phyloP scores from a whole-genome alignment of 2,113 vertebrate species.

The Oreochromis niloticus region DNA sequence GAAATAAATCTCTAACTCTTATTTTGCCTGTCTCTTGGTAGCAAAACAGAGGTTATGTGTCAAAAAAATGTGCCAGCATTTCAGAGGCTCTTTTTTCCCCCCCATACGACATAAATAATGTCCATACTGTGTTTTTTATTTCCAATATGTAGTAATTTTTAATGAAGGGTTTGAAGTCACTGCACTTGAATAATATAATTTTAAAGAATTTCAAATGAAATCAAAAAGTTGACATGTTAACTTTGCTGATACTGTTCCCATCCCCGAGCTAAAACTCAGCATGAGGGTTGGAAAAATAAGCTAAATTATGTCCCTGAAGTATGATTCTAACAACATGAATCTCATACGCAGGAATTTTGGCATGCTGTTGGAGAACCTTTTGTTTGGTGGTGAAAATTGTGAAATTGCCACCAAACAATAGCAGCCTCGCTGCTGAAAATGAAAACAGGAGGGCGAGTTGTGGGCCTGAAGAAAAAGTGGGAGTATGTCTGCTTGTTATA shows the following conservation, averaged over 20 bases:
- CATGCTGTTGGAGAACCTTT: not conserved
- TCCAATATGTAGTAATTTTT: not conserved
- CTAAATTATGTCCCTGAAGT: not conserved
- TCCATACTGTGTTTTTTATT: not conserved
- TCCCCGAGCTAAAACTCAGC: not conserved
- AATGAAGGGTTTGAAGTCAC: not conserved
- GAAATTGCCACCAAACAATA: not conserved
- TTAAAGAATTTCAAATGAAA: not conserved
- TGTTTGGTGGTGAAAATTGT: not conserved
- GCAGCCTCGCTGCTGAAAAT: not conserved
- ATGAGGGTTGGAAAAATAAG: not conserved
- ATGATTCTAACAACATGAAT: not conserved
- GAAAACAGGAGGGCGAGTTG: not conserved
- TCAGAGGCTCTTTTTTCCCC: fast-evolving
- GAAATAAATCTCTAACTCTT: not conserved
- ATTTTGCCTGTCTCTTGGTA: not conserved
- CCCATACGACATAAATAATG: not conserved
- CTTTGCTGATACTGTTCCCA: not conserved
- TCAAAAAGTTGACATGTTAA: not conserved
- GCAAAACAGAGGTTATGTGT: not conserved
- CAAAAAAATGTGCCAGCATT: not conserved
- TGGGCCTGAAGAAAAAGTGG: not conserved
- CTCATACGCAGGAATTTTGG: not conserved
- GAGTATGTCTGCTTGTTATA: not conserved
- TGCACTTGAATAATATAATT: not conserved